Evolutionary conservation across 2,113 vertebrate species (phyloP), one percentile per base, ranked within the genome.

Genomic region (Canis aureus): DNA sequence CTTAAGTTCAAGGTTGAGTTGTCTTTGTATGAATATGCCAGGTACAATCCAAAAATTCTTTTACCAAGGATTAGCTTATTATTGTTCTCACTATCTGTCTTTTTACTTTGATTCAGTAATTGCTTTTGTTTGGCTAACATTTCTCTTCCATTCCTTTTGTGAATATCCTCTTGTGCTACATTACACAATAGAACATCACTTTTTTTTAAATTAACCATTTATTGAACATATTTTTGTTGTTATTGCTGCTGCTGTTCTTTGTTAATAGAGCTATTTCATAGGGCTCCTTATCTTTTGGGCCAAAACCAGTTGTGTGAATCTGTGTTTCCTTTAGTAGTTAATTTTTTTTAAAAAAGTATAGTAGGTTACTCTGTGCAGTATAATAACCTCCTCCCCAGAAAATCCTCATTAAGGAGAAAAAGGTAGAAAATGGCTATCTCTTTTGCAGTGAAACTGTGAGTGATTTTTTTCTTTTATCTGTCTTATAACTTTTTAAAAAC

Each of bases 401-500:
- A 49, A 38, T 53, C 25, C 69, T 89, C 2, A 27, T 19, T 35
- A 27, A 32, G 60, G 59, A 69, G 25, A 11, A 66, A 89, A 93
- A 53, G 4, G 16, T 64, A 8, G 55, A 90, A 55, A 27, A 60
- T 87, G 13, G 53, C 62, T 91, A 2, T 71, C 2, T 23, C 10
- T 90, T 90, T 86, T 92, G 23, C 59, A 78, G 2, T 94, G 23
- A 86, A 82, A 82, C 71, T 35, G 25, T 81, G 49, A 55, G 51
- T 69, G 17, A n/a, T 16, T 96, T 85, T 76, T 83, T n/a, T 78
- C 71, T 89, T 69, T 93, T 73, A 49, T 6, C 60, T 93, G 29
- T 59, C 89, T 89, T 91, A 66, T 93, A 86, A 73, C 85, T 93
- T 78, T 57, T 57, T 8, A 80, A 85, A 94, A 62, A 67, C 13